Percentiles rank a stretch among this genome's conserved stretches.
These are phyloP conservation scores for Dryobates pubescens DNA, from an alignment of 2,797 vertebrate species.

Conservation along the genomic window DNA sequence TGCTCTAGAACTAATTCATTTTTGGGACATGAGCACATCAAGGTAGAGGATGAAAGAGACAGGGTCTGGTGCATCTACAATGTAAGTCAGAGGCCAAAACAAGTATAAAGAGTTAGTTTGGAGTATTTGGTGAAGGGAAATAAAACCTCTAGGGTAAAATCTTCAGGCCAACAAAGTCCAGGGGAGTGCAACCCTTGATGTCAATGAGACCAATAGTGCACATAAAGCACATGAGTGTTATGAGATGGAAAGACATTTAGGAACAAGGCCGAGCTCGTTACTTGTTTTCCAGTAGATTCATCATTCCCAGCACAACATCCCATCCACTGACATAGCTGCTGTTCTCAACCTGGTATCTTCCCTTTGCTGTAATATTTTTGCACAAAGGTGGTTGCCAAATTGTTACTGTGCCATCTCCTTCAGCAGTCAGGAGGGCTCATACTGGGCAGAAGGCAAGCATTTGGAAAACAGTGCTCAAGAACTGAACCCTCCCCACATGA, in stretches of 20 bases:
- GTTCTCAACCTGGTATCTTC: neutral
- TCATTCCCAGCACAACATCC: neutral
- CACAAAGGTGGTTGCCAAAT: neutral
- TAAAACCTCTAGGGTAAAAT: neutral
- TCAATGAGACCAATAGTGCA: neutral
- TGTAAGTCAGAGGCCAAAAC: neutral
- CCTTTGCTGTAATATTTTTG: neutral
- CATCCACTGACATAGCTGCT: neutral
- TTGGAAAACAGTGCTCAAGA: neutral
- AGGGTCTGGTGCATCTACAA: neutral
- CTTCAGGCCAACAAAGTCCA: neutral
- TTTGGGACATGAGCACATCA: neutral
- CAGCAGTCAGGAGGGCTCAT: constrained; percentile 9
- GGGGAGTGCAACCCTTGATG: neutral
- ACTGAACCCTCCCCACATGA: neutral
- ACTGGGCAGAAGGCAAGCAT: neutral
- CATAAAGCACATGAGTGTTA: neutral
- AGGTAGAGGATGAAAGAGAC: neutral
- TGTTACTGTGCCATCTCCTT: neutral
- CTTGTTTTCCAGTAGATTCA: neutral
- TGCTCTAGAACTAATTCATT: neutral
- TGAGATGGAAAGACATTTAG: neutral
- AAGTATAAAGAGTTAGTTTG: neutral
- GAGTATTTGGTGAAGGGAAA: neutral
- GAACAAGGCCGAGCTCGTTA: neutral